Percentiles rank a stretch among this genome's conserved stretches.
Conservation (phyloP, 1,140 invertebrate genomes). For the Drosophila chauvacae region DNA sequence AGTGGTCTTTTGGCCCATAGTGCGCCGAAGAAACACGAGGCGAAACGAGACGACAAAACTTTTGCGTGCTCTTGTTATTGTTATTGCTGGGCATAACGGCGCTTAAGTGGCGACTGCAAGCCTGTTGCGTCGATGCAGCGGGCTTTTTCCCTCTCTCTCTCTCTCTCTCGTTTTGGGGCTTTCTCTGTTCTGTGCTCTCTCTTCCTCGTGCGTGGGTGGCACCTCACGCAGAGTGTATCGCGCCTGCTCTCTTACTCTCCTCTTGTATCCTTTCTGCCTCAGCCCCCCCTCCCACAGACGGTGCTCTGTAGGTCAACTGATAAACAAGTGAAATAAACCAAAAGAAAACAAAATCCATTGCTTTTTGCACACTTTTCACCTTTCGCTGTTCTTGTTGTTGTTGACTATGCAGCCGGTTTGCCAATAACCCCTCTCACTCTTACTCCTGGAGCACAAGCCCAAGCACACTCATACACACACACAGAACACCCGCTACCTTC, state of each 20-base stretch:
- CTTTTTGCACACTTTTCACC: slow-evolving; percentile 32
- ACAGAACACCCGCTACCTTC: slow-evolving; percentile 25
- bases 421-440: slow-evolving; percentile 5
- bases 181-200: slow-evolving; percentile 1
- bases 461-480: neutral
- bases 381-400: slow-evolving; percentile 27
- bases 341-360: slow-evolving; percentile 21
- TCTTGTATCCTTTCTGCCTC: neutral
- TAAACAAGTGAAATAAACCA: slow-evolving; percentile 49
- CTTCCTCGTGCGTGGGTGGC: slow-evolving; percentile 29
- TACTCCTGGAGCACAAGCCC: neutral
- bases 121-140: slow-evolving; percentile 57
- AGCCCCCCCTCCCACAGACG: neutral
- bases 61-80: slow-evolving; percentile 49
- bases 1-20: no score
- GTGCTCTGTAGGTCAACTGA: slow-evolving; percentile 73
- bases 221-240: slow-evolving; percentile 35
- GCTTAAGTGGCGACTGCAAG: slow-evolving; percentile 57
- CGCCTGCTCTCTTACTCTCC: slow-evolving; percentile 45
- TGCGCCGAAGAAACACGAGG: slow-evolving; percentile 35
- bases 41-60: slow-evolving; percentile 39
- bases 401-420: slow-evolving; percentile 29
- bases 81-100: slow-evolving; percentile 31
- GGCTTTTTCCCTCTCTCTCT: slow-evolving; percentile 4
- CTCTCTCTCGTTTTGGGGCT: neutral